phyloP scores from a whole-genome alignment of 2,113 vertebrate genomes.

The Lonchura striata region DNA sequence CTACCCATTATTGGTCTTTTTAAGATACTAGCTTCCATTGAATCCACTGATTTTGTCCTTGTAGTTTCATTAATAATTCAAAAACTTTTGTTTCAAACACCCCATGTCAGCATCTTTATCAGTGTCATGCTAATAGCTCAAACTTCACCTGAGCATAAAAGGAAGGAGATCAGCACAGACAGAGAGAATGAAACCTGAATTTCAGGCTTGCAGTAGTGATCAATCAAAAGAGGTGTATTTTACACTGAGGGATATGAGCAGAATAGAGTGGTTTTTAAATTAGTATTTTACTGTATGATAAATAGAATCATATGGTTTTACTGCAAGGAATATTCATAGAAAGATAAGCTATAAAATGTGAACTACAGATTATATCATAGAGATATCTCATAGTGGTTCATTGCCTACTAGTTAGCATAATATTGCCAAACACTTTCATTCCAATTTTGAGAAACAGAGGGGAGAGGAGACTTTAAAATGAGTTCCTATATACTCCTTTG shows the following conservation, averaged over 20 bases:
- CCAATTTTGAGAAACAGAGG: background rate
- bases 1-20: constrained; percentile 51
- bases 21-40: constrained; percentile 16
- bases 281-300: background rate
- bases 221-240: background rate
- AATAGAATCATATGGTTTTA: background rate
- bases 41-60: constrained; percentile 63
- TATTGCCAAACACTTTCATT: background rate
- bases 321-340: background rate
- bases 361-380: background rate
- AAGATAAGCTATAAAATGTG: background rate
- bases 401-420: background rate
- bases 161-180: background rate
- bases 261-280: background rate
- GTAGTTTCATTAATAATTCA: constrained; percentile 69
- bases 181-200: background rate
- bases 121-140: constrained; percentile 36
- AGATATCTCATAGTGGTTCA: background rate
- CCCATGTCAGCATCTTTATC: constrained; percentile 50
- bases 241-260: background rate
- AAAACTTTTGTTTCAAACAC: constrained; percentile 57
- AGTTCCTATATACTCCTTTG: background rate
- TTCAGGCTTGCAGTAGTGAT: background rate
- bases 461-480: background rate
- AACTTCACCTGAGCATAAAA: constrained; percentile 18